Conservation (phyloP, 2,113 vertebrate species). For the Chroicocephalus ridibundus region DNA sequence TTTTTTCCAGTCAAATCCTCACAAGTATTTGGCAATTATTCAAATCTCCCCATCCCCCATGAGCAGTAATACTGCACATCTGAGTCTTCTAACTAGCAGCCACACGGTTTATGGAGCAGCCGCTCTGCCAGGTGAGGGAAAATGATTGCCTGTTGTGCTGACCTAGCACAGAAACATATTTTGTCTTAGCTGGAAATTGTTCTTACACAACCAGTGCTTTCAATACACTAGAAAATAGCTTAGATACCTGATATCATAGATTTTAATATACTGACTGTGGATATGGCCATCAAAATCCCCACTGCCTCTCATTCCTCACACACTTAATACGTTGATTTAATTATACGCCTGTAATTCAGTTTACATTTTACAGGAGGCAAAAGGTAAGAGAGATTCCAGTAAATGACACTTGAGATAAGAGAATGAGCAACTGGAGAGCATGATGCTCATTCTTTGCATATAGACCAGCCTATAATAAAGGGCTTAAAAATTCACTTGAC, state of each 20-base stretch:
- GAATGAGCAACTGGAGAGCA: not conserved
- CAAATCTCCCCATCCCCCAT: not conserved
- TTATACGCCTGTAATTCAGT: conserved; percentile 36
- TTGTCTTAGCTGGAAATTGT: not conserved
- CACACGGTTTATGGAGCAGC: not conserved
- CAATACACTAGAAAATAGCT: not conserved
- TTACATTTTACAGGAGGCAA: conserved; percentile 34
- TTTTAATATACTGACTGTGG: not conserved
- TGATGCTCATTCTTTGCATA: not conserved
- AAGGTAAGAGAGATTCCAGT: conserved; percentile 36
- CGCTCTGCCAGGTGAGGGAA: not conserved
- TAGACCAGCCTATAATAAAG: not conserved
- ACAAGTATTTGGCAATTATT: not conserved
- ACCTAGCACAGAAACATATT: conserved; percentile 12
- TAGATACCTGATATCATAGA: not conserved
- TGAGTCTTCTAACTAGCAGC: not conserved
- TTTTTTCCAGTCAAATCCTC: not conserved
- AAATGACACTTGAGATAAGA: conserved; percentile 48
- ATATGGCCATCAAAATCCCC: not conserved
- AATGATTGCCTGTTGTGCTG: not conserved
- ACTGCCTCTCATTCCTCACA: conserved; percentile 10
- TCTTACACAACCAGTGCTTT: not conserved
- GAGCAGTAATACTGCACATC: not conserved
- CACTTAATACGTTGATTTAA: conserved; percentile 39
- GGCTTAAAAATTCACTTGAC: not conserved